Evolutionary conservation across 2,888 invertebrate genomes (phyloP).

Genomic region (Cecidostiba fungosa): DNA sequence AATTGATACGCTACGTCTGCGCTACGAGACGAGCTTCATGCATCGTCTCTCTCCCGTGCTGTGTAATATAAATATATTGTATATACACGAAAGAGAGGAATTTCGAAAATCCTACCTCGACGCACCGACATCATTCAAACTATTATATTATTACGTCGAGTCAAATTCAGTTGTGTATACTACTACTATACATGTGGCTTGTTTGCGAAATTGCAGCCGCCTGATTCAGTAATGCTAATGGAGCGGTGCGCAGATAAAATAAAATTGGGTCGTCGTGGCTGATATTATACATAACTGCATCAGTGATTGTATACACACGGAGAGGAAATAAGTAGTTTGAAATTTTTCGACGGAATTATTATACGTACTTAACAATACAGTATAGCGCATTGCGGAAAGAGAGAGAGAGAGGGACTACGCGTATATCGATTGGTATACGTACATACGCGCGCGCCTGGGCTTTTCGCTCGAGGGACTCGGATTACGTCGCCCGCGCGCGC

Average conservation of each 20-base stretch:
- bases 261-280: conserved; percentile 52
- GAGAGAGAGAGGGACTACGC: background rate
- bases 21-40: conserved; percentile 16
- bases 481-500: conserved; percentile 47
- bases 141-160: background rate
- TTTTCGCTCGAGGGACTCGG: conserved; percentile 47
- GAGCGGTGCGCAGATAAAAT: conserved; percentile 47
- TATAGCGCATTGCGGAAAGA: background rate
- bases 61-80: conserved; percentile 12
- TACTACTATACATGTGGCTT: no score
- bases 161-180: background rate
- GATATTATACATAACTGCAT: no score
- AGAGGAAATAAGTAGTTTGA: no score
- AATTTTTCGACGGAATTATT: background rate
- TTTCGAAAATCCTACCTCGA: background rate
- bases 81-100: background rate
- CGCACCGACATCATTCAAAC: background rate
- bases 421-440: conserved; percentile 36
- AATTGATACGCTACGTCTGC: conserved; percentile 69
- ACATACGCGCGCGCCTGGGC: conserved; percentile 27
- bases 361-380: background rate
- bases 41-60: background rate
- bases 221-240: background rate
- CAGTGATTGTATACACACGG: no score
- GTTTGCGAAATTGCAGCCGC: no score